Conservation (phyloP, 2,888 invertebrate species). For the Sarcophaga carnaria region DNA sequence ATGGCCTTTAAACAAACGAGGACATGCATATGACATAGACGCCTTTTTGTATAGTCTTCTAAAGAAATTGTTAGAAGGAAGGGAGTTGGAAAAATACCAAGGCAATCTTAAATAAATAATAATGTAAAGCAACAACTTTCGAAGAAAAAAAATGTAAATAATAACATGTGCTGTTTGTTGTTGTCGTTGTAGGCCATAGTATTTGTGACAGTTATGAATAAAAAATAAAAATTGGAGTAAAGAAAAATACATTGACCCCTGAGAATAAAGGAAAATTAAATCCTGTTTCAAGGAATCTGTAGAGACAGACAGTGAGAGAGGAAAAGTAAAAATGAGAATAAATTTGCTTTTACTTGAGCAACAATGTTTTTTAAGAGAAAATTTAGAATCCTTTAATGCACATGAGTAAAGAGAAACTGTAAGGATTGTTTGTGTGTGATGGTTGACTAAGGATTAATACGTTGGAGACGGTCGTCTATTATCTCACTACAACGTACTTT, state of each 20-base stretch:
- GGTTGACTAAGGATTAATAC: background rate
- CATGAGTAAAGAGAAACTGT: slow-evolving; percentile 38
- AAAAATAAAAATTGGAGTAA: background rate
- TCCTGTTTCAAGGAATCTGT: background rate
- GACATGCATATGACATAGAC: slow-evolving; percentile 15
- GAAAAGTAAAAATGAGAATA: background rate
- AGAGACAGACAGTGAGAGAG: background rate
- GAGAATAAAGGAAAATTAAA: background rate
- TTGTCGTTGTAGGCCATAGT: background rate
- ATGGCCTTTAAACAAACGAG: slow-evolving; percentile 15
- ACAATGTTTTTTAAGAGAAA: slow-evolving; percentile 24
- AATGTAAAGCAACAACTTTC: slow-evolving; percentile 1
- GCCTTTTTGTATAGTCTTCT: background rate
- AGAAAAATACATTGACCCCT: slow-evolving; percentile 40
- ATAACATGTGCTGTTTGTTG: background rate
- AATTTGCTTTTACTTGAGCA: slow-evolving; percentile 12
- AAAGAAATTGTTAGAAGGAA: background rate
- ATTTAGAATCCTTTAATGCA: slow-evolving; percentile 1
- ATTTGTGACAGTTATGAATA: background rate
- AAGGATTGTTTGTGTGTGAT: no score
- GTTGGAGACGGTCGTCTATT: background rate
- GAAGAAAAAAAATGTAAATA: background rate
- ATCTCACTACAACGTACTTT: no score
- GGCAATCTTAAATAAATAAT: background rate
- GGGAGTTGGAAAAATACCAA: background rate